Conservation (phyloP, 2,113 vertebrate genomes). For the Pachyramphus minor region DNA sequence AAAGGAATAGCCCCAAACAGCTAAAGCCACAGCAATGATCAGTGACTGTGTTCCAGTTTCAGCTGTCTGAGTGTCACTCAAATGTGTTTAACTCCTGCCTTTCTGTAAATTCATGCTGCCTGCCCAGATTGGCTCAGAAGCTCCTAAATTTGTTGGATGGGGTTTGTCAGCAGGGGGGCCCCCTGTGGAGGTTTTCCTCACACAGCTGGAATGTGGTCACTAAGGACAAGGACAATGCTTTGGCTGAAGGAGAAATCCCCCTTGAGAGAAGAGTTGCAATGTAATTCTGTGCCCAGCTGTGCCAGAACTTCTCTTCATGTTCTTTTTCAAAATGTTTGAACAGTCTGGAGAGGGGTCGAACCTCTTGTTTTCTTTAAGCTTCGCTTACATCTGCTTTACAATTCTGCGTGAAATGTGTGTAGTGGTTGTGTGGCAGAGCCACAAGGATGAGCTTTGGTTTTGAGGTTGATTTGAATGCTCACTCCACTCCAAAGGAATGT, state of each 20-base stretch:
- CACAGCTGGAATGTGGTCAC: accelerated
- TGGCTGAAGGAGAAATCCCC: background rate
- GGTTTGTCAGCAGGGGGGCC: background rate
- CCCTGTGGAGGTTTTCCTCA: no score
- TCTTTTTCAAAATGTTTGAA: background rate
- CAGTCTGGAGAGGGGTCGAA: background rate
- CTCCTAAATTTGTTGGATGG: accelerated
- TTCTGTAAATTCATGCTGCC: accelerated
- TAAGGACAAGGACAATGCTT: accelerated
- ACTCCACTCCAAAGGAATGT: background rate
- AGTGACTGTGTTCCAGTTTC: background rate
- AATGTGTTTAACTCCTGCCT: accelerated
- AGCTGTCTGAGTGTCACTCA: background rate
- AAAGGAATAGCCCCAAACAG: background rate
- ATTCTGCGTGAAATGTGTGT: background rate
- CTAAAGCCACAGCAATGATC: background rate
- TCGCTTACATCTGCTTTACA: accelerated
- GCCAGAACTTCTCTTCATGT: background rate
- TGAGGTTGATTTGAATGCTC: background rate
- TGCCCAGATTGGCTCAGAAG: background rate
- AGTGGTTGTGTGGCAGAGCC: background rate
- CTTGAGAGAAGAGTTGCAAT: background rate
- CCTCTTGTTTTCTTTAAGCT: background rate
- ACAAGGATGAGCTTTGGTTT: background rate
- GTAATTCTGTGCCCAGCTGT: accelerated